These are phyloP conservation scores for Xenotilapia leptura DNA, from an alignment of 2,113 vertebrate genomes.

Conservation along the genomic window DNA sequence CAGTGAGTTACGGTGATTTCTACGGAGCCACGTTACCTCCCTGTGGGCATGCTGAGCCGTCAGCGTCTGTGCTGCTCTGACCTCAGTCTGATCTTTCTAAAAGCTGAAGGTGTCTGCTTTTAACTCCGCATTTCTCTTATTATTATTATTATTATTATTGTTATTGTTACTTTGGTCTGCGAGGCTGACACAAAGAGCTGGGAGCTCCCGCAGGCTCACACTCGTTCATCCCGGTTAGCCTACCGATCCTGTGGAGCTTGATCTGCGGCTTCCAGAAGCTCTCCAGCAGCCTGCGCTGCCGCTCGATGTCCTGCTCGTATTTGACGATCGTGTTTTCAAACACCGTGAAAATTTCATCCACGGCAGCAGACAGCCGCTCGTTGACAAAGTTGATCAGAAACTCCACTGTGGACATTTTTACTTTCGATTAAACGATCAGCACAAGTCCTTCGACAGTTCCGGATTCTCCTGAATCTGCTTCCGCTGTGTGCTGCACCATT, in stretches of 20 bases:
- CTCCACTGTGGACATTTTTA: background rate
- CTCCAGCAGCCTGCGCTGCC: slow-evolving; percentile 22
- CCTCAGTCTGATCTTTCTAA: background rate
- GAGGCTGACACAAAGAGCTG: background rate
- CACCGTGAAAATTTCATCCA: slow-evolving; percentile 11
- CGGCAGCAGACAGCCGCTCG: background rate
- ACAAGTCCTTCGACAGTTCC: background rate
- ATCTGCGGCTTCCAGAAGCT: background rate
- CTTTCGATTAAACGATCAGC: background rate
- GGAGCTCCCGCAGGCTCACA: background rate
- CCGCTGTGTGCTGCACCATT: background rate
- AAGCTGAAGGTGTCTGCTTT: background rate
- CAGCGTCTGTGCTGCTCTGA: background rate
- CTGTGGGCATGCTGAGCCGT: background rate
- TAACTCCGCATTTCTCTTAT: rapidly evolving
- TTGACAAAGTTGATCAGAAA: background rate
- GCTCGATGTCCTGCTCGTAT: background rate
- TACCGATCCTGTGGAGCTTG: background rate
- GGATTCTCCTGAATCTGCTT: background rate
- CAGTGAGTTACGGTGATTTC: background rate
- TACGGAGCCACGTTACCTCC: rapidly evolving
- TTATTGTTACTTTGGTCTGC: rapidly evolving
- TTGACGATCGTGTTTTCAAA: background rate
- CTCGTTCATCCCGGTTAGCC: background rate
- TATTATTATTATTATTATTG: rapidly evolving